A percentile compares a stretch with the other conserved stretches of the same genome.
phyloP scores from a whole-genome alignment of 2,113 vertebrate genomes.

The Rhinolophus sinicus region DNA sequence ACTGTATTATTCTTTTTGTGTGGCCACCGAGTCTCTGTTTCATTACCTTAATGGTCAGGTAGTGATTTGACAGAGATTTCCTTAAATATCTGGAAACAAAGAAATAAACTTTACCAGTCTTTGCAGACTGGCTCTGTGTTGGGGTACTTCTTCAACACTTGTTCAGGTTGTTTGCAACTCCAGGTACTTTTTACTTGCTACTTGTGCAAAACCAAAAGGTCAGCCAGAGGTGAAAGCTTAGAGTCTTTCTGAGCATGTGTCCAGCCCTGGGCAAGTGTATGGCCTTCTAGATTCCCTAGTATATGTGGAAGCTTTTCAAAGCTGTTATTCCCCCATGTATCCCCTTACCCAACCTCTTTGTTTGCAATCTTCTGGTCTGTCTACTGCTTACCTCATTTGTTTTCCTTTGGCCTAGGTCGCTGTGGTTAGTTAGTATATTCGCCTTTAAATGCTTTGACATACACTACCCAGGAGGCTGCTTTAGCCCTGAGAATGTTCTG shows the following conservation, averaged over 20 bases:
- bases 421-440: not conserved
- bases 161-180: not conserved
- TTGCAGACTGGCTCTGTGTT: not conserved
- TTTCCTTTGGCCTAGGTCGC: not conserved
- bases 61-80: not conserved
- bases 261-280: not conserved
- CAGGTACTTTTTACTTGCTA: not conserved
- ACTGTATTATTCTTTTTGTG: not conserved
- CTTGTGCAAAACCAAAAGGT: not conserved
- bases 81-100: not conserved
- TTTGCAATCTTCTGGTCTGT: not conserved
- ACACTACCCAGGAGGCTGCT: not conserved
- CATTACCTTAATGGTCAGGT: not conserved
- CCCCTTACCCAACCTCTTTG: not conserved
- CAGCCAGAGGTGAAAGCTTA: not conserved
- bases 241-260: not conserved
- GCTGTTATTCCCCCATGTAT: not conserved
- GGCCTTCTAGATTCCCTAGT: not conserved
- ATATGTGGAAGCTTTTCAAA: not conserved
- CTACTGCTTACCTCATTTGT: not conserved
- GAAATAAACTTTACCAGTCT: not conserved
- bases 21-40: not conserved
- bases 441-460: constrained; percentile 2
- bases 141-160: not conserved
- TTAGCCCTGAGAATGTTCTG: not conserved